Evolutionary conservation across 1,140 invertebrate species (phyloP).

Genomic region (Penaeus vannamei): DNA sequence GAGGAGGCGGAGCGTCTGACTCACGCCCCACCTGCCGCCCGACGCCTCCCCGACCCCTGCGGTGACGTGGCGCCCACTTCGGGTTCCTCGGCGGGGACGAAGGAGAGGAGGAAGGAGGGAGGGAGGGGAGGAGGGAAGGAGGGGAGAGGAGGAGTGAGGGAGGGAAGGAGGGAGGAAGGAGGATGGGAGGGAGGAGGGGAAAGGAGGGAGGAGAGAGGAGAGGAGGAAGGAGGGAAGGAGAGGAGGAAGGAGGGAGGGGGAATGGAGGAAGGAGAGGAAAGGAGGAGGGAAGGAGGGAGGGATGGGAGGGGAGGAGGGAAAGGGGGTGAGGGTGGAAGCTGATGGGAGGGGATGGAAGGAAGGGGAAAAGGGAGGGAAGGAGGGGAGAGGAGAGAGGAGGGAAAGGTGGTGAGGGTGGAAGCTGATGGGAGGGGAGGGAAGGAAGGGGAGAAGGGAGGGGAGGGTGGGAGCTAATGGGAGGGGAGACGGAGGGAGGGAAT

Average conservation of each 20-base stretch:
- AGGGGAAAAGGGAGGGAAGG: not conserved
- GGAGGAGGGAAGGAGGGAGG: too few species aligned
- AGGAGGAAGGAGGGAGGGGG: not conserved
- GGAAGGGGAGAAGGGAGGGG: too few species aligned
- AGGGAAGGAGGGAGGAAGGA: not conserved
- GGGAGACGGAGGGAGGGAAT: not conserved
- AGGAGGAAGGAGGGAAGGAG: not conserved
- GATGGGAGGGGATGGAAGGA: not conserved
- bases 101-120: too few species aligned
- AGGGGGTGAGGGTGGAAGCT: not conserved
- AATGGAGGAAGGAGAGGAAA: not conserved
- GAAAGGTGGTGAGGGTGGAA: too few species aligned
- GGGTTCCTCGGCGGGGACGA: too few species aligned
- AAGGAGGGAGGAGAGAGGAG: not conserved
- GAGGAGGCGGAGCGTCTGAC: too few species aligned
- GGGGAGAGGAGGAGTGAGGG: not conserved
- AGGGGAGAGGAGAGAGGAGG: not conserved
- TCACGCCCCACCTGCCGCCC: too few species aligned
- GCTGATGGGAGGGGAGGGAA: too few species aligned
- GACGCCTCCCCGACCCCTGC: too few species aligned
- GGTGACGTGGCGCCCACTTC: too few species aligned
- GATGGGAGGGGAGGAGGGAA: too few species aligned
- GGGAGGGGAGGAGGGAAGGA: too few species aligned
- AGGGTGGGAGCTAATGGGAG: not conserved
- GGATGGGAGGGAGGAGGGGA: not conserved